These are phyloP conservation scores for Lepidurus packardi DNA, from an alignment of 1,140 invertebrate genomes.

Conservation along the genomic window DNA sequence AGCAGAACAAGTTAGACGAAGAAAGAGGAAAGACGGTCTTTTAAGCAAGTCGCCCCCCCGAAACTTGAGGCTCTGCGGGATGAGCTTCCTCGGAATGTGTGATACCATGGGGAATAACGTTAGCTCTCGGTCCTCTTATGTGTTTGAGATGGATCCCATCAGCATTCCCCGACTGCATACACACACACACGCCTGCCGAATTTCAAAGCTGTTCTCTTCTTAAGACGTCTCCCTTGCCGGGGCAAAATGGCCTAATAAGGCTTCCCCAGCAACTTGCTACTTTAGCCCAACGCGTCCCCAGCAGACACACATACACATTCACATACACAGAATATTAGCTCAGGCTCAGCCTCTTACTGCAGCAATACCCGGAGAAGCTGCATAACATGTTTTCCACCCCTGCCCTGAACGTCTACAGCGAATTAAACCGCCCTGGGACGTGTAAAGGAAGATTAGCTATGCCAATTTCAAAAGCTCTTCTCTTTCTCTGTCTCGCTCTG, in stretches of 20 bases:
- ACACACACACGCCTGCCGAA: neutral
- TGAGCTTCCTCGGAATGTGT: neutral
- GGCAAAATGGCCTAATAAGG: conserved; percentile 12
- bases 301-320: neutral
- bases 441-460: neutral
- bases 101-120: conserved; percentile 19
- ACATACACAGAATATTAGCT: neutral
- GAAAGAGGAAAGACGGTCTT: too few species aligned
- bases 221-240: neutral
- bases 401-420: neutral
- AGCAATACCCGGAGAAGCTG: neutral
- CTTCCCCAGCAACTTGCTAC: neutral
- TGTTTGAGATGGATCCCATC: conserved; percentile 18
- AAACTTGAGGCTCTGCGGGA: neutral
- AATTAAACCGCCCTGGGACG: neutral
- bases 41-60: neutral
- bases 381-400: conserved; percentile 1
- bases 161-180: conserved; percentile 3
- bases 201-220: neutral
- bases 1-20: neutral
- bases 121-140: conserved; percentile 13
- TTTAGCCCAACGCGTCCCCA: neutral
- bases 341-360: neutral
- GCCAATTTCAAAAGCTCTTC: neutral
- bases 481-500: neutral